Evolutionary conservation across 2,797 vertebrate genomes (phyloP), one percentile per base, ranked within the genome.

Genomic region (Hemibagrus guttatus): DNA sequence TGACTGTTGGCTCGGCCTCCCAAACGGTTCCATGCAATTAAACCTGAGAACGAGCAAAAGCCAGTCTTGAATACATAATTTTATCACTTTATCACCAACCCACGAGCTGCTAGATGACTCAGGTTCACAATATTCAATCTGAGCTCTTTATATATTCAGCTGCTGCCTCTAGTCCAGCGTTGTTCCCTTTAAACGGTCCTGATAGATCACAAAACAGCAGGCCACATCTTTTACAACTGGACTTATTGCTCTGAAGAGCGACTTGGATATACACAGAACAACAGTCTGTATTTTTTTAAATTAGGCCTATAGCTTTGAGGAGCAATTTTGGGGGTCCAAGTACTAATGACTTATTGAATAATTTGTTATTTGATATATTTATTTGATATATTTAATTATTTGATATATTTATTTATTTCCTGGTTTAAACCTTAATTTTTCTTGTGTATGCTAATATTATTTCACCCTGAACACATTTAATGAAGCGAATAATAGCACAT

Each of bases 41-140:
- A 87, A 84, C 63, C 2, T 13, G 74, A 76, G 54, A 69, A 87
- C 75, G 52, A 84, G 72, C n/a, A 39, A 84, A 71, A 66, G 49
- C 59, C n/a, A n/a, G 72, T 31, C 52, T 61, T 79, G 74, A 87
- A 87, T 87, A 79, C 86, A 61, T 84, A 87, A 87, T 84, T 78
- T 59, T 83, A 84, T 59, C 21, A 31, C n/a, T 58, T 87, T 84
- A 78, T 84, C 81, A 69, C 63, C 13, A 16, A 42, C 52, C 8
- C 12, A 17, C 11, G 3, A 19, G n/a, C 59, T 16, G 59, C 4
- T 68, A 84, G n/a, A 72, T 28, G 78, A 17, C 49, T 74, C 64
- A 79, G 64, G 61, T 86, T 61, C 35, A 72, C 7, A 63, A 35
- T 74, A 63, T 63, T 86, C 56, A 81, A 72, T 4, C 56, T 35